These are phyloP conservation scores for Trissolcus brochymenae DNA, from an alignment of 2,888 invertebrate genomes.

Conservation along the genomic window DNA sequence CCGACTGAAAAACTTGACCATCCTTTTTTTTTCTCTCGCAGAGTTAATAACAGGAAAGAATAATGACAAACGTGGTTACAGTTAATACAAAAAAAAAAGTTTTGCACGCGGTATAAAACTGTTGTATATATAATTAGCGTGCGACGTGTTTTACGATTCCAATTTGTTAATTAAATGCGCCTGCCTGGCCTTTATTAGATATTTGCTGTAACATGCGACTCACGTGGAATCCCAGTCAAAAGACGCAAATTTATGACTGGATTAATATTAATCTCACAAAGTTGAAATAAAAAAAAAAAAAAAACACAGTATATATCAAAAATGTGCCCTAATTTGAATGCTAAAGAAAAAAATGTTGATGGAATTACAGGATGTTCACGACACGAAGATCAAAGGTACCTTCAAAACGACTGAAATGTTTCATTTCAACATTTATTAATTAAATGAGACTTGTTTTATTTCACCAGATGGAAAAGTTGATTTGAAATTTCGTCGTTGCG, in stretches of 20 bases:
- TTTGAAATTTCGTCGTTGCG: constrained; percentile 10
- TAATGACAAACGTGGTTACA: constrained; percentile 12
- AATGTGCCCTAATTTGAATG: constrained; percentile 9
- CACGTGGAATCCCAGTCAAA: too few relatives aligned
- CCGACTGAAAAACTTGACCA: not conserved
- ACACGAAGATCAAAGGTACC: not conserved
- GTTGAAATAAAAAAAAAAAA: not conserved
- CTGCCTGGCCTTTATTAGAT: too few relatives aligned
- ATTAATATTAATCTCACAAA: not conserved
- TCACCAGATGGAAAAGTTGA: not conserved
- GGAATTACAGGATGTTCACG: not conserved
- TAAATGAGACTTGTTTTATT: constrained; percentile 13
- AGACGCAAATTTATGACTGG: not conserved
- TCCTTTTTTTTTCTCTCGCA: not conserved
- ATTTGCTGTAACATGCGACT: too few relatives aligned
- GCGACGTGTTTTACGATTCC: too few relatives aligned
- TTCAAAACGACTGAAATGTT: constrained; percentile 3
- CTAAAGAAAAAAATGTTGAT: not conserved
- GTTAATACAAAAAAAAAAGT: constrained; percentile 9
- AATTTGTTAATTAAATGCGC: too few relatives aligned
- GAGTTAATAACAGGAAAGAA: constrained; percentile 9
- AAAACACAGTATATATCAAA: not conserved
- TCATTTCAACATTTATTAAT: constrained; percentile 14
- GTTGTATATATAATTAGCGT: not conserved
- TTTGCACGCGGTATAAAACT: not conserved